Conservation (phyloP, 2,113 vertebrate genomes). For the Gavialis gangeticus region DNA sequence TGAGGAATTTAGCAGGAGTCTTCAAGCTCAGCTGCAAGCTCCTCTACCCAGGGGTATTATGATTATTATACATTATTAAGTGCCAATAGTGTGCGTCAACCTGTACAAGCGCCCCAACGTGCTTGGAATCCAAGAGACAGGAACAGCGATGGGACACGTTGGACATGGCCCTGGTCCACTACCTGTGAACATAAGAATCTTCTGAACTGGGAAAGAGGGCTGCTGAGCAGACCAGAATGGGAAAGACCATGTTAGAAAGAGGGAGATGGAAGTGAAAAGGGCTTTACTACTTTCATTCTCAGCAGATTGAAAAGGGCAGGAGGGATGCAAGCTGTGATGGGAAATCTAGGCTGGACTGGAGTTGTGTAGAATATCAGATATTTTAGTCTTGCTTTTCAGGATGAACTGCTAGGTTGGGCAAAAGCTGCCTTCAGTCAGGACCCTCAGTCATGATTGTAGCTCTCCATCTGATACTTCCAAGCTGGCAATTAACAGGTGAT, state of each 20-base stretch:
- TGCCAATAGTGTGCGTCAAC: not conserved
- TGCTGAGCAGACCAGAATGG: accelerated
- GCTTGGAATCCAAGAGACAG: not conserved
- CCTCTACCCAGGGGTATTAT: not conserved
- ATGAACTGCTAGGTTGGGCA: no score
- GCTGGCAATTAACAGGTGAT: no score
- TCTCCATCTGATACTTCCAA: no score
- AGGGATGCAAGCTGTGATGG: no score
- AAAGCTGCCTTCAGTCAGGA: no score
- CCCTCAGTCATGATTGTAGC: no score
- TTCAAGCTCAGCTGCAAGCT: not conserved
- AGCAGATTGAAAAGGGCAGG: not conserved
- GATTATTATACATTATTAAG: not conserved
- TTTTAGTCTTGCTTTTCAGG: not conserved
- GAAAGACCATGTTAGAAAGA: not conserved
- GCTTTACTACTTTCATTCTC: not conserved
- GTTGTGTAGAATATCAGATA: not conserved
- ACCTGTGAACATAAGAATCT: not conserved
- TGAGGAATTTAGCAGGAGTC: not conserved
- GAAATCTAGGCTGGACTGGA: not conserved
- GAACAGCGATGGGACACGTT: not conserved
- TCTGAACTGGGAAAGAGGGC: not conserved
- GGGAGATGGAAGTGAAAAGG: no score
- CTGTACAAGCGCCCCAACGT: accelerated
- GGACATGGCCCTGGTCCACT: accelerated